phyloP scores from a whole-genome alignment of 1,140 invertebrate species.

The Tachypleus tridentatus region DNA sequence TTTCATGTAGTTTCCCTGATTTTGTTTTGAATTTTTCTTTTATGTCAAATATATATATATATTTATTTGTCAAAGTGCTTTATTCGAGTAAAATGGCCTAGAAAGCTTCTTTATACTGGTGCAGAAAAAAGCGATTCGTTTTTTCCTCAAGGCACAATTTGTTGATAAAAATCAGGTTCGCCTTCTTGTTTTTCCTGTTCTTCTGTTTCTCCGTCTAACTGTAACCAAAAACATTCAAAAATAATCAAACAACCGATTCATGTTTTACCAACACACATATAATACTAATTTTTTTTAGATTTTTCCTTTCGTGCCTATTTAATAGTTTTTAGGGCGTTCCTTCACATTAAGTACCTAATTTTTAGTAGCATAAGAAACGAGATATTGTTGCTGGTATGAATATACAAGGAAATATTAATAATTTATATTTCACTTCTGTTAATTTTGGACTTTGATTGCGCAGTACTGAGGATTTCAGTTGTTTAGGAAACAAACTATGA shows the following conservation, averaged over 20 bases:
- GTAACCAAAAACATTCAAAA: not conserved
- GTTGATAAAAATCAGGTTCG: constrained; percentile 21
- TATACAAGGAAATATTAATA: not conserved
- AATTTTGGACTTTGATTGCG: too few species aligned
- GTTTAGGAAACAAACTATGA: too few species aligned
- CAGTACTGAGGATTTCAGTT: too few species aligned
- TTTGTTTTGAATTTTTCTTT: too few species aligned
- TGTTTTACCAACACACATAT: not conserved
- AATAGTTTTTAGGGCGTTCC: not conserved
- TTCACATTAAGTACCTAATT: not conserved
- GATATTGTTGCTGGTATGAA: not conserved
- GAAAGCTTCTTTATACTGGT: too few species aligned
- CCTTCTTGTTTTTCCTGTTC: constrained; percentile 13
- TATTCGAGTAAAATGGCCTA: too few species aligned
- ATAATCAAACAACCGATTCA: not conserved
- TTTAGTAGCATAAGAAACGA: constrained; percentile 1
- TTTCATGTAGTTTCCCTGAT: too few species aligned
- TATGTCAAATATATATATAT: too few species aligned
- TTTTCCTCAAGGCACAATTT: constrained; percentile 14
- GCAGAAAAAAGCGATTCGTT: too few species aligned
- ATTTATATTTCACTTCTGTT: too few species aligned
- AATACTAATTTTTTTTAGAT: too few species aligned
- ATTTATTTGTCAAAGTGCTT: too few species aligned
- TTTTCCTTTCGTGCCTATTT: not conserved
- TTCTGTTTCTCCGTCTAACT: constrained; percentile 17